Base-by-base conservation (phyloP, 2,113 vertebrate species). In the Calcarius ornatus region DNA sequence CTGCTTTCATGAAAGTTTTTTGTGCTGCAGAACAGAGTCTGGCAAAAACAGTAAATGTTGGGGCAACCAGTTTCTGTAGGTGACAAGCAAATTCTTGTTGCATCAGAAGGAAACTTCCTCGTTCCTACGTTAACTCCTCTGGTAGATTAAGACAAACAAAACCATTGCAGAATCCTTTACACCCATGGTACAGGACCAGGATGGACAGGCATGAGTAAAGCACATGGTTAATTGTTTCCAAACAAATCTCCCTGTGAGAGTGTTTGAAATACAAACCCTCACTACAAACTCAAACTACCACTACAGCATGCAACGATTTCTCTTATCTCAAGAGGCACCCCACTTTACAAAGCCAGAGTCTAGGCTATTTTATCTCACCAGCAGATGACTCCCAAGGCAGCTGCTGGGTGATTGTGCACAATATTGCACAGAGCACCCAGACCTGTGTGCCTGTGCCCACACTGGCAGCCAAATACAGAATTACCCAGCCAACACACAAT, bases 61-160 rank as follows among this genome's bases (percentile, higher is more conserved):
- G 37, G 81, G 45, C 50, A 87, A 47, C 23, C 42, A 40, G 47
- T 60, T 69, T 51, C 63, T 72, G 10, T 28, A 79, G 38, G 42
- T 53, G 63, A 19, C 25, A 61, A 85, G 37, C 63, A 50, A 65
- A 61, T 13, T 47, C 37, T 70, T 61, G 37, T 20, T 87, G 43
- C 22, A 59, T 37, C 40, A 76, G n/a, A 68, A 94, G 42, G 8
- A 84, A 81, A 75, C 15, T 81, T 92, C 76, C 72, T 88, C 61
- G 15, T 94, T 95, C 72, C 60, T 72, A 45, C 12, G n/a, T 27
- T 70, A 86, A 70, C 50, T 90, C 69, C n/a, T 57, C 69, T 71
- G 22, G 37, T 30, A 76, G 35, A 60, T 81, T 56, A 63, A 87
- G 24, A 35, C 19, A 86, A 70, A 61, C n/a, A 69, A 69, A 30